Percentiles rank a stretch among this genome's conserved stretches.
Conservation (phyloP, 2,888 invertebrate genomes). For the Apantesis nais region DNA sequence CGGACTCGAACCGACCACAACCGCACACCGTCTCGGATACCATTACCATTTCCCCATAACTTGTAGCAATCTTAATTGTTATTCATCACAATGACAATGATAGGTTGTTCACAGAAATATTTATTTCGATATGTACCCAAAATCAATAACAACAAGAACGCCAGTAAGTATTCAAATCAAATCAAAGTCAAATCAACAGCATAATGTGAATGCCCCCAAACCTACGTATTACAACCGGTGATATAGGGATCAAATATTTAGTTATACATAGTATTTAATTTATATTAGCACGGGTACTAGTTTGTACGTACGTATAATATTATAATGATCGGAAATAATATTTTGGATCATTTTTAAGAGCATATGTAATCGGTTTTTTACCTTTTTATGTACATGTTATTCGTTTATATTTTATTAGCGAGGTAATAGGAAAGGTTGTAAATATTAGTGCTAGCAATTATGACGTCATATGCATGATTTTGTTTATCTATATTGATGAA, state of each 20-base stretch:
- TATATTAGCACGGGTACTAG: constrained; percentile 48
- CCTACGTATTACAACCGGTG: constrained; percentile 37
- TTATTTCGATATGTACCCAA: not conserved
- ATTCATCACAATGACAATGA: too few relatives aligned
- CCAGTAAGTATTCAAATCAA: not conserved
- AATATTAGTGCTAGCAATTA: constrained; percentile 50
- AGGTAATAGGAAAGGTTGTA: constrained; percentile 47
- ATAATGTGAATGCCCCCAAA: constrained; percentile 1
- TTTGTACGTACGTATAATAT: constrained; percentile 28
- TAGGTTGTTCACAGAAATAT: not conserved
- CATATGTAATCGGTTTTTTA: constrained; percentile 40
- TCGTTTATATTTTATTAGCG: constrained; percentile 43
- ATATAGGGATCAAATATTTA: constrained; percentile 48
- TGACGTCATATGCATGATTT: constrained; percentile 49
- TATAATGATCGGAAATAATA: constrained; percentile 33
- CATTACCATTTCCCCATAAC: too few relatives aligned
- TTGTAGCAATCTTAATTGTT: too few relatives aligned
- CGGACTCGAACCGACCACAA: too few relatives aligned
- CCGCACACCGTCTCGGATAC: too few relatives aligned
- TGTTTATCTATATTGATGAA: constrained; percentile 56
- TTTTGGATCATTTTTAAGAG: constrained; percentile 46
- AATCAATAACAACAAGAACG: not conserved
- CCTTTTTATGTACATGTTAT: constrained; percentile 45
- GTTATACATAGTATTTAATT: constrained; percentile 37
- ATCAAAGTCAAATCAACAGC: not conserved